Percentiles rank a stretch among this genome's conserved stretches.
phyloP scores from a whole-genome alignment of 2,113 vertebrate species.

The Carassius auratus region DNA sequence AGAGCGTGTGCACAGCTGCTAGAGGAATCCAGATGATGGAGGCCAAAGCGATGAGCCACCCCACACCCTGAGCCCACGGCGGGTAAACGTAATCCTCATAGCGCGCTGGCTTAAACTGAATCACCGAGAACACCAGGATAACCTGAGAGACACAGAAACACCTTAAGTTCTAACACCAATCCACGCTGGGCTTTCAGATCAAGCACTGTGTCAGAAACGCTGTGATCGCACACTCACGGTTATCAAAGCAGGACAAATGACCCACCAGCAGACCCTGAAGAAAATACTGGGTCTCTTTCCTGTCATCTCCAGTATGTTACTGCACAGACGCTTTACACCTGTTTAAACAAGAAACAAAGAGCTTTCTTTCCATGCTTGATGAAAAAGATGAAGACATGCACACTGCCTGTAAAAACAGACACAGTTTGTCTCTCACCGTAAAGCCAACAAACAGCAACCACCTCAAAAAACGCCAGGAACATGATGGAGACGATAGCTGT shows the following conservation, averaged over 20 bases:
- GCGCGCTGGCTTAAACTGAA: constrained; percentile 77
- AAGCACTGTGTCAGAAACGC: neutral
- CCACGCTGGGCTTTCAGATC: too few relatives aligned
- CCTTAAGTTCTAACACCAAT: neutral
- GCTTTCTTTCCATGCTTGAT: neutral
- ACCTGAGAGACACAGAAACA: constrained; percentile 61
- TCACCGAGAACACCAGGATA: constrained; percentile 74
- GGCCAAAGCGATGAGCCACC: constrained; percentile 75
- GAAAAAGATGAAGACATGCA: neutral
- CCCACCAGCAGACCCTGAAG: constrained; percentile 73
- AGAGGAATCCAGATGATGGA: constrained; percentile 82
- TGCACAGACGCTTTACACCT: constrained; percentile 74
- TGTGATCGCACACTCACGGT: constrained; percentile 61
- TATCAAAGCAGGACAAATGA: constrained; percentile 70
- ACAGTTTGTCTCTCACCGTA: constrained; percentile 69
- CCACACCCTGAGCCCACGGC: constrained; percentile 76
- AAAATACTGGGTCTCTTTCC: constrained; percentile 70
- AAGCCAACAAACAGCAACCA: constrained; percentile 72
- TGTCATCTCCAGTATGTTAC: constrained; percentile 74
- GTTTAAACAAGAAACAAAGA: neutral
- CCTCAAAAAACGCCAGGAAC: constrained; percentile 79
- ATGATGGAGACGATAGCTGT: constrained; percentile 79
- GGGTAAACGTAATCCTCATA: constrained; percentile 75
- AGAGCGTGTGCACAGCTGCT: constrained; percentile 74
- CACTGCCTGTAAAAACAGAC: neutral